Conservation (phyloP, 35 echinoderm and acorn worm genomes). For the Heliocidaris erythrogramma region DNA sequence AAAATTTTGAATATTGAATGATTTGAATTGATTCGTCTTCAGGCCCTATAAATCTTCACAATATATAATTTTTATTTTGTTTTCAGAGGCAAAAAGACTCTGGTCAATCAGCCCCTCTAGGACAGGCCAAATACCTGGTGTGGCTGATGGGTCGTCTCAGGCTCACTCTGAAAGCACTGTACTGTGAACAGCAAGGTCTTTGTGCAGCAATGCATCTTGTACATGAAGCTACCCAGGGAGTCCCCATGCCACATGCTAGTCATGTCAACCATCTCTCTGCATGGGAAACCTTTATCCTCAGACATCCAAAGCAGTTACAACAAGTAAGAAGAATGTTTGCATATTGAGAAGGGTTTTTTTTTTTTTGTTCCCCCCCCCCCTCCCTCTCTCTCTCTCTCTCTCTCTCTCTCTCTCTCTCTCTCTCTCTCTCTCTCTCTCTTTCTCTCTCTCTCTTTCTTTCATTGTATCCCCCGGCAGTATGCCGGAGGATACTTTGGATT, state of each 20-base stretch:
- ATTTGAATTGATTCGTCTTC: not conserved
- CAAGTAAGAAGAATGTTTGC: not conserved
- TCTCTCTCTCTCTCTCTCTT: too few relatives aligned
- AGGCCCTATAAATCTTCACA: not conserved
- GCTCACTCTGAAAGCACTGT: slow-evolving; percentile 37
- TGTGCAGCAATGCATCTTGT: slow-evolving; percentile 51
- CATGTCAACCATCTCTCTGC: slow-evolving; percentile 38
- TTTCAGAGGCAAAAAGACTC: not conserved
- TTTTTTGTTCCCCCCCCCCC: too few relatives aligned
- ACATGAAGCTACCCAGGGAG: slow-evolving; percentile 57
- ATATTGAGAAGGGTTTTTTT: too few relatives aligned
- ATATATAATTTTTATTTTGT: not conserved
- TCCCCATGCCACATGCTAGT: not conserved
- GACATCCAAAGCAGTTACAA: slow-evolving; percentile 58
- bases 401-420: too few relatives aligned
- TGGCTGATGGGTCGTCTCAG: slow-evolving; percentile 56
- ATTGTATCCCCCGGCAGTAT: too few relatives aligned
- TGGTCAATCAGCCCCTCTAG: not conserved
- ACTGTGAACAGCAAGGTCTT: slow-evolving; percentile 52
- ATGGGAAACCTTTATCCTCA: slow-evolving; percentile 58
- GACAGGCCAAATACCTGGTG: slow-evolving; percentile 35
- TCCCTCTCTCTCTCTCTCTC: too few relatives aligned
- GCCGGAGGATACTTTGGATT: too few relatives aligned
- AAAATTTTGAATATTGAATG: not conserved
- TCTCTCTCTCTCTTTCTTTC: too few relatives aligned